These are phyloP conservation scores for Zosterops pallidus DNA, from an alignment of 2,113 vertebrate species.

Conservation along the genomic window DNA sequence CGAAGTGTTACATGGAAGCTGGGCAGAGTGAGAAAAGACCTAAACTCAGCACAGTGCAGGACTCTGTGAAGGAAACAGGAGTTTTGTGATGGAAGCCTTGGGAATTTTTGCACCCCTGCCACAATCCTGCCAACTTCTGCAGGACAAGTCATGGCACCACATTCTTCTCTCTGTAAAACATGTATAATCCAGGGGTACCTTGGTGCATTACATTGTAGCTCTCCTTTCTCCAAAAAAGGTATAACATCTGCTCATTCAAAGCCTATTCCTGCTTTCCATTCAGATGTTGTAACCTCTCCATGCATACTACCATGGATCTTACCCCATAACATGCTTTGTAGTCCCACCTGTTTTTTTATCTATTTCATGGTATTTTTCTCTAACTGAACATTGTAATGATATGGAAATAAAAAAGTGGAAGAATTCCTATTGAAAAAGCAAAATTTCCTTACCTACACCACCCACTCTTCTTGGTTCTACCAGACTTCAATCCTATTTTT, in stretches of 20 bases:
- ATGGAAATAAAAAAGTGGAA: not conserved
- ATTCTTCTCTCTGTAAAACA: not conserved
- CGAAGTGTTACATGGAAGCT: not conserved
- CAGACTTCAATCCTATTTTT: not conserved
- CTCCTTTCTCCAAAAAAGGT: not conserved
- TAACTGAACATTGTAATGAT: not conserved
- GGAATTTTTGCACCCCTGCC: not conserved
- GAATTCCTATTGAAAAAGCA: not conserved
- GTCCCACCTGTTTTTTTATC: accelerated
- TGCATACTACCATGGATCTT: not conserved
- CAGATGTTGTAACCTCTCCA: not conserved
- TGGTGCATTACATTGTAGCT: not conserved
- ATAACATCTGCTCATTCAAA: not conserved
- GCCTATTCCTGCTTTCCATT: not conserved
- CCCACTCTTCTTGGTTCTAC: not conserved
- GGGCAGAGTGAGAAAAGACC: not conserved
- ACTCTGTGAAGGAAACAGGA: not conserved
- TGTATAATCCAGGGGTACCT: not conserved
- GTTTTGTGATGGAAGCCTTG: not conserved
- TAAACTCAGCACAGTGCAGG: not conserved
- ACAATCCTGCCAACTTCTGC: not conserved
- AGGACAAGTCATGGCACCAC: not conserved
- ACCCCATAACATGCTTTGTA: not conserved
- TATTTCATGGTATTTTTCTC: not conserved
- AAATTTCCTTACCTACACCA: not conserved